phyloP scores from a whole-genome alignment of 2,797 vertebrate genomes.

The Octomys mimax region DNA sequence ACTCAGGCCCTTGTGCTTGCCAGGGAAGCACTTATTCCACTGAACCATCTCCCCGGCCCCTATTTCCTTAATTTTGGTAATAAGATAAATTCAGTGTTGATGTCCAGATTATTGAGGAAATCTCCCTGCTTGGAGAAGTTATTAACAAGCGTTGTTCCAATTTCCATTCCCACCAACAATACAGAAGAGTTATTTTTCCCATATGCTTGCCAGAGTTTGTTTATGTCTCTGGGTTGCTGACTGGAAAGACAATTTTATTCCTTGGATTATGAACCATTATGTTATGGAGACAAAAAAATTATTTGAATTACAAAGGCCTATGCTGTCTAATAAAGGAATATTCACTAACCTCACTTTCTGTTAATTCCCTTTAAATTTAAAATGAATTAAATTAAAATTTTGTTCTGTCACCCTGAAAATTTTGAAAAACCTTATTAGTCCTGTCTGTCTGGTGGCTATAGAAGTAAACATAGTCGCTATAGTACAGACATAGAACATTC shows the following conservation, averaged over 20 bases:
- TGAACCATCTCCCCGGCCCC: no score
- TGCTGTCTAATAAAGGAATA: neutral
- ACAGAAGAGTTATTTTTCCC: no score
- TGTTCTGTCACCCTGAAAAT: neutral
- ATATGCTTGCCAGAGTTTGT: no score
- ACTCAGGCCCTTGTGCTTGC: no score
- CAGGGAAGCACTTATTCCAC: no score
- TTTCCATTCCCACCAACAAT: no score
- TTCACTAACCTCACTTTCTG: neutral
- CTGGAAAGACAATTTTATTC: neutral
- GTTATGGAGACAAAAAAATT: neutral
- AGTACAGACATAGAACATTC: neutral
- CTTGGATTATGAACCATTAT: neutral
- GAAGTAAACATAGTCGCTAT: no score
- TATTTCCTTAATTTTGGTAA: no score
- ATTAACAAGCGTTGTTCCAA: no score
- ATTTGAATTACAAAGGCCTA: neutral
- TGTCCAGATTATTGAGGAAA: no score
- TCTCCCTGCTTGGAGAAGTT: no score
- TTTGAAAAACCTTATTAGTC: neutral
- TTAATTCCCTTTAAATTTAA: neutral
- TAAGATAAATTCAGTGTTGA: no score
- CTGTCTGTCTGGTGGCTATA: neutral
- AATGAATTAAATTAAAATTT: neutral
- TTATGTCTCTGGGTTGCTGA: neutral